Evolutionary conservation across 1,140 invertebrate species (phyloP), one percentile per base, ranked within the genome.

Genomic region (Diploscapter pachys): DNA sequence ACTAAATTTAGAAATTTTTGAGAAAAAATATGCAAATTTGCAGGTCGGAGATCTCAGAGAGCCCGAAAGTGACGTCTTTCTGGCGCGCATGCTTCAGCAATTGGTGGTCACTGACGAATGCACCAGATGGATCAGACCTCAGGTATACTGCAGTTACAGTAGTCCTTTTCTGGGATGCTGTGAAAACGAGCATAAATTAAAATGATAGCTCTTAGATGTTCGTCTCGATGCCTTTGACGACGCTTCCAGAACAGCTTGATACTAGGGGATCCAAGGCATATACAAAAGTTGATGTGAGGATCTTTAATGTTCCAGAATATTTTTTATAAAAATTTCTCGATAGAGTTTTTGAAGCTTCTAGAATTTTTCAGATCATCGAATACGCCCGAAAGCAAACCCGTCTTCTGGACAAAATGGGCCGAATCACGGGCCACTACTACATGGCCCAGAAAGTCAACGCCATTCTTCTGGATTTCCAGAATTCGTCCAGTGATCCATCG

Each of bases 181-280:
- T 31, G n/a, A 31, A 0, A 31, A 31, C 31, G 0, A 31, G 31
- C 31, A 31, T 59, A 59, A 59, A 11, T 59, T 59, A 59, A 59
- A 11, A 31, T 59, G 9, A 11, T 59, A 11, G 9, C 31, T 59
- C 31, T 59, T 31, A 59, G 57, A 57, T 76, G 11, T 71, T 76
- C 63, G 63, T 76, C 48, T 71, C 69, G 3, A 55, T 76, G 54
- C 70, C 75, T 51, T n/a, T 76, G 2, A 76, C 75, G 6, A 62
- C 57, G 65, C 52, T 76, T 5, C 59, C 63, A 4, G 75, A 76
- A 49, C 5, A 4, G 3, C 50, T 76, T 9, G 75, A 76, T 71
- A 61, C 63, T 4, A 51, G 75, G 13, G 75, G 75, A 9, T 65
- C 72, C 48, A 52, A 53, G 4, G 75, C 61, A 1, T 31, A 31